phyloP scores from a whole-genome alignment of 1,140 invertebrate genomes.

The Diorhabda sublineata region DNA sequence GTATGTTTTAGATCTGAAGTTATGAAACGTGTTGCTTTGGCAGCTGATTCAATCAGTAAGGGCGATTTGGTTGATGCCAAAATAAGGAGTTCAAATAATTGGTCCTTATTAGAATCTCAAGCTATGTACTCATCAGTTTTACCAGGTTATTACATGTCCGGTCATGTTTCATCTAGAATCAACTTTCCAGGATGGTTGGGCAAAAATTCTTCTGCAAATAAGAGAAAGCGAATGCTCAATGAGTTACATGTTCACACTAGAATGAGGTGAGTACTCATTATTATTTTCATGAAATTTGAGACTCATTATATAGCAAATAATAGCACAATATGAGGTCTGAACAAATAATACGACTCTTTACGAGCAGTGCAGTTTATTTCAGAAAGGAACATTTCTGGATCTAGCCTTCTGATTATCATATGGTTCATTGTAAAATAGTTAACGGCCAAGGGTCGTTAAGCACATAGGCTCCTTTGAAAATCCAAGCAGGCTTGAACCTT shows the following conservation, averaged over 20 bases:
- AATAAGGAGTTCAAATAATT: slow-evolving; percentile 74
- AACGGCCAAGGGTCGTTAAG: too few species aligned
- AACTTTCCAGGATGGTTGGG: slow-evolving; percentile 95
- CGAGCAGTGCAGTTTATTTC: too few species aligned
- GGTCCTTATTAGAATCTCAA: slow-evolving; percentile 88
- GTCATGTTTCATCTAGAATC: slow-evolving; percentile 65
- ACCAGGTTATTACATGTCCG: slow-evolving; percentile 81
- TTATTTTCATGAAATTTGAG: background rate
- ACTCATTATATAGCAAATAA: too few species aligned
- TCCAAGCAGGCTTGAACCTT: too few species aligned
- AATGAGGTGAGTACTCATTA: slow-evolving; percentile 58
- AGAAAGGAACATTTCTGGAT: too few species aligned
- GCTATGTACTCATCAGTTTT: slow-evolving; percentile 89
- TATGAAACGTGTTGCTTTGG: slow-evolving; percentile 66
- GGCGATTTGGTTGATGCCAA: slow-evolving; percentile 82
- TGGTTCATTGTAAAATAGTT: too few species aligned
- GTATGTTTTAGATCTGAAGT: slow-evolving; percentile 44
- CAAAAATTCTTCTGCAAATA: slow-evolving; percentile 82
- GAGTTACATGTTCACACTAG: slow-evolving; percentile 80
- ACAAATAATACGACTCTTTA: too few species aligned
- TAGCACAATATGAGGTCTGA: too few species aligned
- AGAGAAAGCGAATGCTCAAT: slow-evolving; percentile 76
- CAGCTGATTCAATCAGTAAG: slow-evolving; percentile 78
- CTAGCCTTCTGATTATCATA: too few species aligned
- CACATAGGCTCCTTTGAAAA: too few species aligned